phyloP scores from a whole-genome alignment of 2,113 vertebrate species.

The Sapajus apella region DNA sequence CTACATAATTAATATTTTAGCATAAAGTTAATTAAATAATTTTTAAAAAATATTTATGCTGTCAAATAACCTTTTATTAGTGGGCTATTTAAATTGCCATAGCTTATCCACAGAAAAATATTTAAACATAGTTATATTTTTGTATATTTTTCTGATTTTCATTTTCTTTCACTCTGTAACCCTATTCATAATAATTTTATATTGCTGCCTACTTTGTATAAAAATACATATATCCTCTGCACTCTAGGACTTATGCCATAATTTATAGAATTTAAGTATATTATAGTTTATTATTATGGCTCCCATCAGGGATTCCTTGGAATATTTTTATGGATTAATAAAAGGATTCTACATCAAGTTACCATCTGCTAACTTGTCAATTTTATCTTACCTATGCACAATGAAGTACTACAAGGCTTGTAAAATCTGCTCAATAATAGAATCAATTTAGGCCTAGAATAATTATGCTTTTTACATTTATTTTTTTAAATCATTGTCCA shows the following conservation, averaged over 20 bases:
- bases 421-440: neutral
- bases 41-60: neutral
- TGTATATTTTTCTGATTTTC: neutral
- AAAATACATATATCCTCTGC: neutral
- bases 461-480: neutral
- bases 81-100: neutral
- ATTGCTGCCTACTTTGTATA: neutral
- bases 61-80: neutral
- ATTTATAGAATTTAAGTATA: conserved; percentile 43
- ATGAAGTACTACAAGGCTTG: neutral
- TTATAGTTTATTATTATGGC: conserved; percentile 22
- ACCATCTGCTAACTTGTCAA: conserved; percentile 18
- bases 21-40: neutral
- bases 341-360: conserved; percentile 40
- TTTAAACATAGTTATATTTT: neutral
- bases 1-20: neutral
- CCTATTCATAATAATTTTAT: neutral
- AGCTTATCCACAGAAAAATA: neutral
- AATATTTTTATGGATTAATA: conserved; percentile 52
- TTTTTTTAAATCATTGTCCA: neutral
- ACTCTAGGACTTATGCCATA: neutral
- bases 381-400: neutral
- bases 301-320: neutral
- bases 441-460: neutral
- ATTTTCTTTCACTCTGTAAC: neutral